Evolutionary conservation across 2,797 vertebrate species (phyloP).

Genomic region (Champsocephalus gunnari): DNA sequence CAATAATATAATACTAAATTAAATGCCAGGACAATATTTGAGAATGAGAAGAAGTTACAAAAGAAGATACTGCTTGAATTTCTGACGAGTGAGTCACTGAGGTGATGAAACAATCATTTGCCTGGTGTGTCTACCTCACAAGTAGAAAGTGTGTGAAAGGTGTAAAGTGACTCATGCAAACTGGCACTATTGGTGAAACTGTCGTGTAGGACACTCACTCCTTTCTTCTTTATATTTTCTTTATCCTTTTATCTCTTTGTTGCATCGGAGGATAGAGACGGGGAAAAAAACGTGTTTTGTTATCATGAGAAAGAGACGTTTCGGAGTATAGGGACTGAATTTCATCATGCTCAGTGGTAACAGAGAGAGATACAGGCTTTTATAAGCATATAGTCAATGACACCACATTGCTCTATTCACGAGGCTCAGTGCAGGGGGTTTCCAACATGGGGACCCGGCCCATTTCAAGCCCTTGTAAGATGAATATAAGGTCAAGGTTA

Average conservation of each 20-base stretch:
- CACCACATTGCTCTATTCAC: too few species aligned
- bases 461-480: not conserved
- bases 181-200: slow-evolving; percentile 5
- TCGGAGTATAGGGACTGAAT: slow-evolving; percentile 13
- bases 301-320: slow-evolving; percentile 50
- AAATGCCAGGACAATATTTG: not conserved
- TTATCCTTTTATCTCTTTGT: not conserved
- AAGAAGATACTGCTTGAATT: slow-evolving; percentile 1
- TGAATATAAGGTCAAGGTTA: not conserved
- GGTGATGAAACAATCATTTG: slow-evolving; percentile 60
- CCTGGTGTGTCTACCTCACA: slow-evolving; percentile 29
- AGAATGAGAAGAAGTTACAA: not conserved
- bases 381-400: not conserved
- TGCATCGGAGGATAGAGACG: not conserved
- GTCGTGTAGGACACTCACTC: slow-evolving; percentile 15
- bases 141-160: slow-evolving; percentile 73
- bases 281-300: slow-evolving; percentile 13
- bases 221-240: not conserved
- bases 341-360: slow-evolving; percentile 24
- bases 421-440: not conserved
- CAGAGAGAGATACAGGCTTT: slow-evolving; percentile 1
- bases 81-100: slow-evolving; percentile 64
- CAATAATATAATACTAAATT: not conserved
- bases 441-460: too few species aligned
- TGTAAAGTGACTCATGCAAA: slow-evolving; percentile 66